Base-by-base conservation (phyloP, 2,113 vertebrate species). In the Camelus bactrianus region DNA sequence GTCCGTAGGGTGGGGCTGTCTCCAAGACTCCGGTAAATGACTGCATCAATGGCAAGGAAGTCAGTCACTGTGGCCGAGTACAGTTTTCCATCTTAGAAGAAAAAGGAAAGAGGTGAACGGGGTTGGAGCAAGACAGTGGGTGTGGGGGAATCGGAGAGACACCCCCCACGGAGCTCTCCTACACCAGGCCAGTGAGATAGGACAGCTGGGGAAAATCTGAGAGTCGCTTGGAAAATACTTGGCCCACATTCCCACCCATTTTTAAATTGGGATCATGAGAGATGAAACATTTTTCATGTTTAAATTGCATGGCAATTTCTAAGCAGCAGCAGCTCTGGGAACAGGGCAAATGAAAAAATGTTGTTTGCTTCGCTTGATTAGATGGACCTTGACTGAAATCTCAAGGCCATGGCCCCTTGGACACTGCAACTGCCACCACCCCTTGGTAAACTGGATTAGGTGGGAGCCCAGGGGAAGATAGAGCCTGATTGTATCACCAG, bases 11-110 rank as follows among this genome's bases (percentile, higher is more conserved):
- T 99, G 73, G 99, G 99, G 98, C 99, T 99, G 98, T 99, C 99
- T 98, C 99, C 99, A 80, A 99, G 99, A 98, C 99, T 99, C 97
- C 99, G 99, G 98, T 99, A 99, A 98, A 99, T 99, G 98, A 99
- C 99, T 7, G 99, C 99, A 96, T 99, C 99, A 81, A 99, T 99
- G 26, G 99, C 99, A 60, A 99, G 99, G 98, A 99, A 99, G 98
- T 99, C 99, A 8, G 99, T 99, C 98, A 99, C 99, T 38, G 99
- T 99, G 98, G 99, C 99, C 5, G 99, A 99, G 98, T 99, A 99
- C 30, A 99, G 98, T 97, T 99, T 99, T 98, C 99, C 99, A 98
- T 99, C 99, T 99, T 92, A 14, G 65, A 76, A 62, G 89, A 92
- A 73, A 85, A 77, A 90, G 48, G 81, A 67, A 72, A 79, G 46